phyloP scores from a whole-genome alignment of 1,140 invertebrate species.

The Heliconius hermathena region DNA sequence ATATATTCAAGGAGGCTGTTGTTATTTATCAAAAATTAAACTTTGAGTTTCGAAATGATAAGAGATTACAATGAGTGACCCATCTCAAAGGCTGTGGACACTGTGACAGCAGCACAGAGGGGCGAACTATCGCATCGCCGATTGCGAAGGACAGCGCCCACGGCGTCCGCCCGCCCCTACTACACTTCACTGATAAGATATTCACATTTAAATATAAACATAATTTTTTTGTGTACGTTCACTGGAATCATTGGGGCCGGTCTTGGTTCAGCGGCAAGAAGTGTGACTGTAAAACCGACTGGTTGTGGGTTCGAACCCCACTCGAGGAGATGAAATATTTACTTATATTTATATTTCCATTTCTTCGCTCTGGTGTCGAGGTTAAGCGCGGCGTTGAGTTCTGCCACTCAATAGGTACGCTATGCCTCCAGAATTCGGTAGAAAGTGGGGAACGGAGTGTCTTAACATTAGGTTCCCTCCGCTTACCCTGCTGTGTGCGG shows the following conservation, averaged over 20 bases:
- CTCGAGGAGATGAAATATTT: no score
- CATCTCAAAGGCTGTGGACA: slow-evolving; percentile 46
- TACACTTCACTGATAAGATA: slow-evolving; percentile 47
- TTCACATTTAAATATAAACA: slow-evolving; percentile 35
- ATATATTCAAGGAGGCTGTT: background rate
- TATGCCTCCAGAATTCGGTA: no score
- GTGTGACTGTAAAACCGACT: no score
- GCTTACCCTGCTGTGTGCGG: no score
- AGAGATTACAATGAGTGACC: slow-evolving; percentile 37
- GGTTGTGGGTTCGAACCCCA: no score
- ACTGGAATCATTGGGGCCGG: background rate
- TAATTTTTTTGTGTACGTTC: slow-evolving; percentile 11
- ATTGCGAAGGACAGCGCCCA: slow-evolving; percentile 70
- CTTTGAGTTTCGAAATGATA: slow-evolving; percentile 22
- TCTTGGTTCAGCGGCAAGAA: no score
- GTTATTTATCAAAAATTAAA: slow-evolving; percentile 12
- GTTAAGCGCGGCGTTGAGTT: no score
- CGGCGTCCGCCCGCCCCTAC: slow-evolving; percentile 55
- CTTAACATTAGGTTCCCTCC: no score
- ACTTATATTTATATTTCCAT: no score
- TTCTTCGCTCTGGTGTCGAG: no score
- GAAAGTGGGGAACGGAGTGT: no score
- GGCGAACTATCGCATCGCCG: slow-evolving; percentile 53
- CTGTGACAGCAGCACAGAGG: slow-evolving; percentile 49
- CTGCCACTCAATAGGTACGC: no score